phyloP scores from a whole-genome alignment of 1,140 invertebrate genomes.

The Hypsibius dujardini region DNA sequence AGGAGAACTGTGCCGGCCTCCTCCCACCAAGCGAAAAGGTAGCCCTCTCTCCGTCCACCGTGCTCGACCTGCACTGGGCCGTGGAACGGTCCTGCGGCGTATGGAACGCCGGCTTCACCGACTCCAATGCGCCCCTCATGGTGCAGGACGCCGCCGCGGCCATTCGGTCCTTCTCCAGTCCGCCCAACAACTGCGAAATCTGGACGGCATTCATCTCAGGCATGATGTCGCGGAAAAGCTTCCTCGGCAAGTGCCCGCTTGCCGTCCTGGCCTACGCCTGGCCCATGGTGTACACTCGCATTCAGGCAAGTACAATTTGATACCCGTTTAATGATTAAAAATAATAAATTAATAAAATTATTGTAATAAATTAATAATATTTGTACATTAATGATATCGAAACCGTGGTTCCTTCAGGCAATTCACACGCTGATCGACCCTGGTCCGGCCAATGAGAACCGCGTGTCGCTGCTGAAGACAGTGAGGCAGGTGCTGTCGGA shows the following conservation, averaged over 20 bases:
- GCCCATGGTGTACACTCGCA: conserved; percentile 77
- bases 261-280: conserved; percentile 66
- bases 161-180: not conserved
- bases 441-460: conserved; percentile 85
- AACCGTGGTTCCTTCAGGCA: conserved; percentile 10
- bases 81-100: conserved; percentile 69
- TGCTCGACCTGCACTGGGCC: conserved; percentile 80
- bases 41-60: conserved; percentile 43
- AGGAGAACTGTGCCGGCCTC: conserved; percentile 44
- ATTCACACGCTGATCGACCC: conserved; percentile 22
- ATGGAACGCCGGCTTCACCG: conserved; percentile 44
- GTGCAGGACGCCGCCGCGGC: not conserved
- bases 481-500: conserved; percentile 70
- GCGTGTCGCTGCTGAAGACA: conserved; percentile 64
- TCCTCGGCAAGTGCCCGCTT: conserved; percentile 56
- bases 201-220: conserved; percentile 12
- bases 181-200: not conserved
- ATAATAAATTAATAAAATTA: not conserved
- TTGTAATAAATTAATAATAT: not conserved
- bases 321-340: conserved; percentile 54
- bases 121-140: conserved; percentile 22
- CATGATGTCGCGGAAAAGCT: not conserved
- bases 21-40: conserved; percentile 71
- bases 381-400: not conserved
- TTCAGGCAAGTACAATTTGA: conserved; percentile 45